Evolutionary conservation across 2,888 invertebrate genomes (phyloP).

Genomic region (Cenopis cana): DNA sequence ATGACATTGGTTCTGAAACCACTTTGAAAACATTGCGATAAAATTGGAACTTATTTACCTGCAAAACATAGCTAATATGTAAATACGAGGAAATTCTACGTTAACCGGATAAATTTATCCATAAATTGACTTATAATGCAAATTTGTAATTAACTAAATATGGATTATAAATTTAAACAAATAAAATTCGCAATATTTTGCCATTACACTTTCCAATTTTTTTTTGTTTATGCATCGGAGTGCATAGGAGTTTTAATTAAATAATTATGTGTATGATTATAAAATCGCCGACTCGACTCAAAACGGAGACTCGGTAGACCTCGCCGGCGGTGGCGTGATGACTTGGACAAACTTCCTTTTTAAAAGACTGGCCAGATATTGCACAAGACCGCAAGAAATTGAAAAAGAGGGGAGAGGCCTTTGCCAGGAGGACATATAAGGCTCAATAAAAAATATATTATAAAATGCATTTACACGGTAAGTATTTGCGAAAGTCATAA

Average conservation of each 20-base stretch:
- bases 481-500: constrained; percentile 27
- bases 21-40: not conserved
- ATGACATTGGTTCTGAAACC: not conserved
- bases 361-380: too few species aligned
- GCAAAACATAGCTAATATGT: not conserved
- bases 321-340: too few species aligned
- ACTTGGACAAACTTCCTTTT: too few species aligned
- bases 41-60: constrained; percentile 1
- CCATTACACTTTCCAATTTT: not conserved
- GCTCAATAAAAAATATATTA: too few species aligned
- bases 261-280: too few species aligned
- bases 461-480: not conserved
- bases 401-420: too few species aligned
- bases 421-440: too few species aligned
- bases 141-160: constrained; percentile 5
- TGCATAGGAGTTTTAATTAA: too few species aligned
- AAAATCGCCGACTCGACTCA: too few species aligned
- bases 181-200: not conserved
- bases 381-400: too few species aligned
- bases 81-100: not conserved
- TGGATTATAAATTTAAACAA: not conserved
- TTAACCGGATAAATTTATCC: not conserved
- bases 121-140: not conserved
- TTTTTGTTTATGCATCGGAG: not conserved
- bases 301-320: too few species aligned